Base-by-base conservation (phyloP, 2,797 vertebrate species). In the Clarias pachynema region DNA sequence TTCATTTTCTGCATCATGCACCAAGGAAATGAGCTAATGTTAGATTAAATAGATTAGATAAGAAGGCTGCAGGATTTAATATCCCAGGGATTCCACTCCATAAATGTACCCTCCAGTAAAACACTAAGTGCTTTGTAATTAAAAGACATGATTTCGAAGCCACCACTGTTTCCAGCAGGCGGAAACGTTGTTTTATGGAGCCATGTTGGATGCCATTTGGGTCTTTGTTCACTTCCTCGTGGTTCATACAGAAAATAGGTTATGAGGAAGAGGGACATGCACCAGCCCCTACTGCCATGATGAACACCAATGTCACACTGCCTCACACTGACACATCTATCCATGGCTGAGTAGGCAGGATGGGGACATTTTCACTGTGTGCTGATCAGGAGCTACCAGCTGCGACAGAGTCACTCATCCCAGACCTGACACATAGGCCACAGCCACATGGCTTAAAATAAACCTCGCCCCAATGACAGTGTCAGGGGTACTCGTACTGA, bases 261-360 rank as follows among this genome's bases (percentile, higher is more conserved):
- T 86, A 69, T 90, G 85, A 89, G 88, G 85, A 70, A 91, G 87
- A 90, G 87, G 87, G 89, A 87, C 86, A 89, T 78, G 77, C 84
- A 91, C 79, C 87, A 37, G 89, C 88, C 91, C 91, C 93, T 91
- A 68, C 53, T 68, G 83, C 74, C 74, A 84, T 79, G 83, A 79
- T 77, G 74, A 77, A 69, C 73, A 73, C 81, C 68, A 72, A 82
- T 82, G 66, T 82, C 74, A 79, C 74, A 83, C 81, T 63, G 37
- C 49, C 53, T 60, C 49, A 40, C 81, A 65, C 81, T 86, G 75
- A 92, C 92, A 93, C 88, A 92, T 91, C 90, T 88, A 91, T 89
- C 89, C 85, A 91, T 88, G 91, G 91, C 86, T 89, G 89, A 88
- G 83, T 91, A 90, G 40, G 72, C 90, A 72, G 82, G 89, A 85